Base-by-base conservation (phyloP, 2,113 vertebrate species). In the Vireo altiloquus region DNA sequence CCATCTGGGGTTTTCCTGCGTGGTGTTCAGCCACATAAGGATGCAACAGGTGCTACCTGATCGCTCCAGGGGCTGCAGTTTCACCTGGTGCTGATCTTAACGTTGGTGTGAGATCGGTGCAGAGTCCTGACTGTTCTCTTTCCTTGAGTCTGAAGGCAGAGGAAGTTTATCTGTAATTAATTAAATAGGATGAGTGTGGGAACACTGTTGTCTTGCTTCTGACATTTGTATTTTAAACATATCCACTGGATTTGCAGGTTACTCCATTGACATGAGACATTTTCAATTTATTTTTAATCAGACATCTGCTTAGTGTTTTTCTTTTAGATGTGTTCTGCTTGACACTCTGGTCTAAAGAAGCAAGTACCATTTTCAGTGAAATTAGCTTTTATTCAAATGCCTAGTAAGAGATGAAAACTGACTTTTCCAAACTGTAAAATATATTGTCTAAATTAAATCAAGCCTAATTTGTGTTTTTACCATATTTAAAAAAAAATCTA, bases 261-360 rank as follows among this genome's bases (percentile, higher is more conserved):
- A 61, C 65, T 31, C 42, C 50, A 77, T 2, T 80, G n/a, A 37
- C 4, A 6, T 39, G 63, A 87, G 72, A 54, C 5, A 25, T 77
- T 90, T 89, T 39, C 4, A n/a, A n/a, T 87, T 76, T 88, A 22
- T 66, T 71, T 91, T 92, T 95, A 61, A 82, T 82, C 50, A 95
- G 70, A 46, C 13, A 52, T 69, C 39, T 87, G 33, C 61, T 94
- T 75, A 53, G 22, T 70, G 31, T 46, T 68, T 83, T 94, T 64
- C 61, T 87, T 92, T 50, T 30, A 65, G 30, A 57, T 25, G 15
- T 72, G 33, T 69, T 68, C 78, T 88, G 10, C 54, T 82, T 72
- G 33, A 80, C 10, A 9, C 13, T 80, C 24, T 40, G 63, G 18
- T 72, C 63, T 91, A 64, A 89, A 80, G 56, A 46, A 76, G 25